Percentiles rank a stretch among this genome's conserved stretches.
These are phyloP conservation scores for Spilosoma lubricipeda DNA, from an alignment of 2,888 invertebrate genomes.

Conservation along the genomic window DNA sequence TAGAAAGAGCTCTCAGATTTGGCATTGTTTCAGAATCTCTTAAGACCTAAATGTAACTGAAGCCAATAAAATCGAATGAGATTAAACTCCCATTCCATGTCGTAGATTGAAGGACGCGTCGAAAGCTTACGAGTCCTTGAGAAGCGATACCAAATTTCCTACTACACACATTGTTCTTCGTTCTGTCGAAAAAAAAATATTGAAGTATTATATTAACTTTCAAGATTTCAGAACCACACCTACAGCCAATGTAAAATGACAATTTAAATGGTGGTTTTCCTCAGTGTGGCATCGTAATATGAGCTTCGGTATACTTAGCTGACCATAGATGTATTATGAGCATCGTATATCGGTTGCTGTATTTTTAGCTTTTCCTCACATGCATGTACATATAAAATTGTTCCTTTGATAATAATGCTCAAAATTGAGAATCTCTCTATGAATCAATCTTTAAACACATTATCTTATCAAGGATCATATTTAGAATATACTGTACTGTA, in stretches of 20 bases:
- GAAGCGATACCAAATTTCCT: constrained; percentile 38
- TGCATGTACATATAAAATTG: too few species aligned
- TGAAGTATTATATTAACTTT: background rate
- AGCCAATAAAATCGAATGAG: constrained; percentile 38
- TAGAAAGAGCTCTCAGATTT: constrained; percentile 33
- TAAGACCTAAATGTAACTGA: constrained; percentile 34
- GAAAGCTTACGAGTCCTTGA: constrained; percentile 40
- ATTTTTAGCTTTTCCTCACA: too few species aligned
- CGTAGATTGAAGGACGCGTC: constrained; percentile 35
- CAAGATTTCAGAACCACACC: background rate
- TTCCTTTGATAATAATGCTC: background rate
- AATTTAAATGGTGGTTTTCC: background rate
- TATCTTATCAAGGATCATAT: background rate
- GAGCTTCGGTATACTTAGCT: background rate
- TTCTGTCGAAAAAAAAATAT: background rate
- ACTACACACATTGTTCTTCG: background rate
- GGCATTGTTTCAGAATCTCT: constrained; percentile 39
- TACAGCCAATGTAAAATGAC: background rate
- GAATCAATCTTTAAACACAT: background rate
- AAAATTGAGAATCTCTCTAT: background rate
- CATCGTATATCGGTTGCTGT: too few species aligned
- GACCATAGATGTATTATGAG: too few species aligned
- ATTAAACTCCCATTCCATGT: constrained; percentile 26
- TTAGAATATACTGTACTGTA: background rate
- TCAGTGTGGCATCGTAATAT: background rate